Conservation (phyloP, 2,888 invertebrate species). For the Luperina nickerlii region DNA sequence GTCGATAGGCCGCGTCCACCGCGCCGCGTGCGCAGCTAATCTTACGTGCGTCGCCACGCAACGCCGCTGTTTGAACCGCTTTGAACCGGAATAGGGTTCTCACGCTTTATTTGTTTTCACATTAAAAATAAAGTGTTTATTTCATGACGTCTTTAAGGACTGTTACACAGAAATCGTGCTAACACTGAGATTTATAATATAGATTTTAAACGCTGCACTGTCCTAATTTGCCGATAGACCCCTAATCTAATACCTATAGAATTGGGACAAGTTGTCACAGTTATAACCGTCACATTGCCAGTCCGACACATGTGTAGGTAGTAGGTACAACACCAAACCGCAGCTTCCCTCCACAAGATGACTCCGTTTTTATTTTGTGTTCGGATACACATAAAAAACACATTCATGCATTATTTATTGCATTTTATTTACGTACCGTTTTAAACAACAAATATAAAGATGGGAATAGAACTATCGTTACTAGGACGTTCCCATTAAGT, state of each 20-base stretch:
- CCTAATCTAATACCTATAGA: not conserved
- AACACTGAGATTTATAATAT: not conserved
- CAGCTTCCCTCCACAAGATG: slow-evolving; percentile 53
- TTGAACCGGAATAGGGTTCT: slow-evolving; percentile 41
- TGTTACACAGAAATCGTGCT: not conserved
- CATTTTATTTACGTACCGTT: slow-evolving; percentile 46
- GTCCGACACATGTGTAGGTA: slow-evolving; percentile 15
- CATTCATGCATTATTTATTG: slow-evolving; percentile 52
- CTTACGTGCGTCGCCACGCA: slow-evolving; percentile 34
- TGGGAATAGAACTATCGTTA: slow-evolving; percentile 41
- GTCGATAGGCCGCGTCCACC: slow-evolving; percentile 27
- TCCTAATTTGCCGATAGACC: not conserved
- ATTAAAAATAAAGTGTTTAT: slow-evolving; percentile 30
- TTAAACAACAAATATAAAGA: slow-evolving; percentile 52
- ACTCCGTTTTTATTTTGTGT: slow-evolving; percentile 49
- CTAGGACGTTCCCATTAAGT: slow-evolving; percentile 38
- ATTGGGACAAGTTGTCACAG: slow-evolving; percentile 5
- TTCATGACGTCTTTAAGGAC: not conserved
- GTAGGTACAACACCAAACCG: slow-evolving; percentile 29
- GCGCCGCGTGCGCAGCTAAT: slow-evolving; percentile 38
- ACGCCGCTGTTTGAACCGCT: slow-evolving; percentile 23
- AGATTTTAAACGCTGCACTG: not conserved
- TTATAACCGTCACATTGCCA: slow-evolving; percentile 10
- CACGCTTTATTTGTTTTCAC: slow-evolving; percentile 24
- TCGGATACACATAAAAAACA: slow-evolving; percentile 51